Percentiles rank a stretch among this genome's conserved stretches.
Conservation (phyloP, 2,113 vertebrate genomes). For the Limnothrissa miodon region DNA sequence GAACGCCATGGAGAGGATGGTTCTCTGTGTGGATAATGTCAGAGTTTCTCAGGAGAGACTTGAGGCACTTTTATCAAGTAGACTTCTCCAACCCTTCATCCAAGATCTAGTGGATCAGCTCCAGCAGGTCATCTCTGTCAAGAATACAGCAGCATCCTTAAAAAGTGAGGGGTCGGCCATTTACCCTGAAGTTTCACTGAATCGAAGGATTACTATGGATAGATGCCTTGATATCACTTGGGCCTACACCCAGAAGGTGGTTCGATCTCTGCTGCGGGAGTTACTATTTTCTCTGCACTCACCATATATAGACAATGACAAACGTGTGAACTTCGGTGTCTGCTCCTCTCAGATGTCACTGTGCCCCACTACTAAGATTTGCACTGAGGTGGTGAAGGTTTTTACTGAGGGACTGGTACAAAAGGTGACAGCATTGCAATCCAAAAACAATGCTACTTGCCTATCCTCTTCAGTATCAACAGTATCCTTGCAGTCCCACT, state of each 20-base stretch:
- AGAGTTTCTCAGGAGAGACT: not conserved
- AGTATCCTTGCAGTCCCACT: not conserved
- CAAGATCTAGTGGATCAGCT: not conserved
- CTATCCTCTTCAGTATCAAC: not conserved
- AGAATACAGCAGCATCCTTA: not conserved
- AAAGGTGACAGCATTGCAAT: not conserved
- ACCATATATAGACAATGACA: not conserved
- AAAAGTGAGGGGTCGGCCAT: not conserved
- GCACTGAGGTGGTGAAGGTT: not conserved
- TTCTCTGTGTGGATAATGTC: not conserved
- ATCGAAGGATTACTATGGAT: not conserved
- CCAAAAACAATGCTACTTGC: not conserved
- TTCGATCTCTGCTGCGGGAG: not conserved
- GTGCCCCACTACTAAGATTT: not conserved
- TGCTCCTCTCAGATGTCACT: not conserved
- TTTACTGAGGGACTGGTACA: not conserved
- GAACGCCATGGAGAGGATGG: not conserved
- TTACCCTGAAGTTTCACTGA: not conserved
- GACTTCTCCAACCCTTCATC: not conserved
- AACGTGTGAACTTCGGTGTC: not conserved
- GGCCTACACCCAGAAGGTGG: not conserved
- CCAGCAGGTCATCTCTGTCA: not conserved
- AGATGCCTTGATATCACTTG: not conserved
- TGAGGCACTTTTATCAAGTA: not conserved
- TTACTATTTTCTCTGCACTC: not conserved